Conservation (phyloP, 1,140 invertebrate species). For the Philopotamus ludificatus region DNA sequence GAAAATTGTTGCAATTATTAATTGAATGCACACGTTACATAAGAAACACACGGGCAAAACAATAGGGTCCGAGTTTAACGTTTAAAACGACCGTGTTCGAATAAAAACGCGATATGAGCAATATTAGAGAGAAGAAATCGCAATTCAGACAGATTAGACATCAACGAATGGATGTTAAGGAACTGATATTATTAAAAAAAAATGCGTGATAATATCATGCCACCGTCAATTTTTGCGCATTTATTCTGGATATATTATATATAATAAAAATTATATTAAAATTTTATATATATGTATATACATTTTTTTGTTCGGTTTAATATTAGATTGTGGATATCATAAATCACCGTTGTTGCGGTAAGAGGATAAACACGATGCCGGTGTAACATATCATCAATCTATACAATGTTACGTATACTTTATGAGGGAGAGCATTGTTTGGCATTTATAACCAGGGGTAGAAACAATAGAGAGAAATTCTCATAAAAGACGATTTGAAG, state of each 20-base stretch:
- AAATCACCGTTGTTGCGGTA: not conserved
- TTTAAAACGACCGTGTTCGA: not conserved
- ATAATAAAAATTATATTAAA: too few relatives aligned
- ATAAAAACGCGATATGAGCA: too few relatives aligned
- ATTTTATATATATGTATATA: too few relatives aligned
- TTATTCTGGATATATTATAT: too few relatives aligned
- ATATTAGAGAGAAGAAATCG: too few relatives aligned
- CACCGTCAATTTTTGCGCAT: too few relatives aligned
- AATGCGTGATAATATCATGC: not conserved
- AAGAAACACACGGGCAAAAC: not conserved
- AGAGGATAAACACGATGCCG: not conserved
- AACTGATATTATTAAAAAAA: not conserved
- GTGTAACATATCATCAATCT: not conserved
- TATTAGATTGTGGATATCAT: too few relatives aligned
- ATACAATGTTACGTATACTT: not conserved
- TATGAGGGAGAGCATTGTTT: not conserved
- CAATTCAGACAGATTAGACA: not conserved
- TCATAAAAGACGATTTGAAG: conserved; percentile 18
- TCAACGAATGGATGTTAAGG: not conserved
- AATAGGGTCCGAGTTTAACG: not conserved
- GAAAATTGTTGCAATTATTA: not conserved
- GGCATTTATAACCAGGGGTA: conserved; percentile 10
- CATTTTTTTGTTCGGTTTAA: too few relatives aligned
- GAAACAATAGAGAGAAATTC: conserved; percentile 11
- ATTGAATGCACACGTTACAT: not conserved